Conservation (phyloP, 1,140 invertebrate genomes). For the Drosophila ananassae region DNA sequence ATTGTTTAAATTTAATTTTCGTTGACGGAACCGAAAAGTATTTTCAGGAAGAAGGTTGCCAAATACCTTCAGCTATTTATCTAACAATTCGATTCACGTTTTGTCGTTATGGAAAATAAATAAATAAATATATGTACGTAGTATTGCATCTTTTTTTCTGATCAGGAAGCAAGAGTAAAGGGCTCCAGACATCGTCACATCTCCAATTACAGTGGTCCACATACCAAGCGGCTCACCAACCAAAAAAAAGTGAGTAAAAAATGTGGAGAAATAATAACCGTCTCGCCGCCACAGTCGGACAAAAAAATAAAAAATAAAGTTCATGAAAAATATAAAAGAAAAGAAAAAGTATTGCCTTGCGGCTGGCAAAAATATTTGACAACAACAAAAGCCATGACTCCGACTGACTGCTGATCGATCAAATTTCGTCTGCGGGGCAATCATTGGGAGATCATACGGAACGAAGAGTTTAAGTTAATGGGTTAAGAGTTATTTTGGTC, state of each 20-base stretch:
- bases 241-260: conserved; percentile 18
- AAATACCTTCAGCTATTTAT: conserved; percentile 49
- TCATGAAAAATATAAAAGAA: conserved; percentile 23
- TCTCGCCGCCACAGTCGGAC: conserved; percentile 3
- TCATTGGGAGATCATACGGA: conserved; percentile 49
- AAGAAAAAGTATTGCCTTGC: conserved; percentile 48
- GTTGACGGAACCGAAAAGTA: conserved; percentile 43
- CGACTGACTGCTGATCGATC: conserved; percentile 62
- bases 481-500: conserved; percentile 70
- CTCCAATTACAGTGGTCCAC: conserved; percentile 51
- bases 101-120: conserved; percentile 53
- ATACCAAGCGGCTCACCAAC: conserved; percentile 18
- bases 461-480: conserved; percentile 50
- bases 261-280: conserved; percentile 42
- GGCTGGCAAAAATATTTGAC: conserved; percentile 68
- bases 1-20: conserved; percentile 74
- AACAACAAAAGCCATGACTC: conserved; percentile 27
- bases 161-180: conserved; percentile 44
- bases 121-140: conserved; percentile 12
- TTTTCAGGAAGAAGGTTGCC: conserved; percentile 52
- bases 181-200: conserved; percentile 45
- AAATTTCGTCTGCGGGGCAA: conserved; percentile 61
- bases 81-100: conserved; percentile 68
- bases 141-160: not conserved
- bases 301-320: no score